These are phyloP conservation scores for Zaprionus camerounensis DNA, from an alignment of 1,140 invertebrate species.

Conservation along the genomic window DNA sequence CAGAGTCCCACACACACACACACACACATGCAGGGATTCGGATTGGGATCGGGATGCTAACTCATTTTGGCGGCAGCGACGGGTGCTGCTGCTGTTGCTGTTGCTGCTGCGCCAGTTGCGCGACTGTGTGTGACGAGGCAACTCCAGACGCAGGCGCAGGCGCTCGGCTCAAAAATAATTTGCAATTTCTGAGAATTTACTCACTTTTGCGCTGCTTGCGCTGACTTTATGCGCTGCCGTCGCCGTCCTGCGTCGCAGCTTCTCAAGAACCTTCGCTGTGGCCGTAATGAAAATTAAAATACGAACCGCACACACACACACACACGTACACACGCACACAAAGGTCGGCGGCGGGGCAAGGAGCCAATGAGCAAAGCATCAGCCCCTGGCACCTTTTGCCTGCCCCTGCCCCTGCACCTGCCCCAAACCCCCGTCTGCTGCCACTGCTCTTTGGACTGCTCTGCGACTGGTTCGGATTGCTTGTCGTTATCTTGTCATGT, in stretches of 20 bases:
- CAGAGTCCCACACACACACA: constrained; percentile 36
- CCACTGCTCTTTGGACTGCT: not conserved
- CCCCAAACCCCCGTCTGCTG: not conserved
- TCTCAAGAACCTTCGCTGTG: constrained; percentile 75
- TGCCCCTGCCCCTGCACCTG: not conserved
- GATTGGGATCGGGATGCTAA: constrained; percentile 71
- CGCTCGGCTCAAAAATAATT: constrained; percentile 82
- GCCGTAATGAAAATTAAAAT: constrained; percentile 83
- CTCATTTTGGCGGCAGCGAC: constrained; percentile 73
- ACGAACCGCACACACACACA: constrained; percentile 68
- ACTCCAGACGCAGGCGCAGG: constrained; percentile 63
- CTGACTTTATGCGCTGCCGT: constrained; percentile 64
- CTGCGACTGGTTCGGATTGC: constrained; percentile 62
- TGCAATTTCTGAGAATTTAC: constrained; percentile 83
- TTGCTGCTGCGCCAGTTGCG: constrained; percentile 34
- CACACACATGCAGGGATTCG: constrained; percentile 26
- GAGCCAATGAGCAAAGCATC: constrained; percentile 67
- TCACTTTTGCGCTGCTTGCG: constrained; percentile 72
- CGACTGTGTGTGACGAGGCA: constrained; percentile 46
- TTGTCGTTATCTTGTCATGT: constrained; percentile 84
- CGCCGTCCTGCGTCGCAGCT: constrained; percentile 42
- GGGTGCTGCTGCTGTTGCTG: constrained; percentile 47
- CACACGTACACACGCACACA: constrained; percentile 54
- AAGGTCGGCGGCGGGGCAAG: constrained; percentile 56
- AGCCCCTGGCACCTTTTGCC: constrained; percentile 38